Evolutionary conservation across 2,888 invertebrate species (phyloP), one percentile per base, ranked within the genome.

Genomic region (Scaptomyza flava): DNA sequence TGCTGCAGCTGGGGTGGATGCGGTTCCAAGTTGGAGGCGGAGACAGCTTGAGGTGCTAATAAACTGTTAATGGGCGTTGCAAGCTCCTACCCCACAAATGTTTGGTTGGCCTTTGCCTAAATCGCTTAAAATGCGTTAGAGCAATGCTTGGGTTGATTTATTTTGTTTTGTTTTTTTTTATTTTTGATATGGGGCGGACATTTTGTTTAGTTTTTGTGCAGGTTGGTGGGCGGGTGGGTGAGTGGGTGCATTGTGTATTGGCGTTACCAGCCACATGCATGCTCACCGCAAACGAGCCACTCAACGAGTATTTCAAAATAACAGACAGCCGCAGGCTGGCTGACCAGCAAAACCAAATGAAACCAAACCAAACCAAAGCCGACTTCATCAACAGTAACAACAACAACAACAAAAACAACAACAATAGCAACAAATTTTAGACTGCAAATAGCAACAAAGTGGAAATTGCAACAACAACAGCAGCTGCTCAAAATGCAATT

Each of bases 341-440:
- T 61, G 67, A 78, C 70, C 70, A 76, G 64, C 66, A 85, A 81
- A 85, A 82, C 81, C 86, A 85, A 84, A 84, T 78, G 63, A 74
- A 83, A 81, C 79, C 81, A 79, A 71, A 81, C 75, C 80, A 80
- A 84, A 81, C 85, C 80, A 80, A 84, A 75, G 77, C 82, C 77
- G 77, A 89, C 90, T 89, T 89, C 88, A 89, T 87, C 89, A 89
- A 88, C 87, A 83, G 77, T 68, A 81, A 74, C 69, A 85, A 65
- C 71, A 76, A 67, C 38, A 65, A 27, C 43, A 43, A 7, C 41
- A n/a, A n/a, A n/a, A 81, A 74, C 69, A 85, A 65, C 71, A 76
- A 67, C 38, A 65, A 27, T 38, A 43, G 6, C 41, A 66, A 72
- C 80, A 72, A 78, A 36, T 67, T 71, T 61, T 52, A 41, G 41